These are phyloP conservation scores for Thamnaconus septentrionalis DNA, from an alignment of 2,113 vertebrate genomes.

Conservation along the genomic window DNA sequence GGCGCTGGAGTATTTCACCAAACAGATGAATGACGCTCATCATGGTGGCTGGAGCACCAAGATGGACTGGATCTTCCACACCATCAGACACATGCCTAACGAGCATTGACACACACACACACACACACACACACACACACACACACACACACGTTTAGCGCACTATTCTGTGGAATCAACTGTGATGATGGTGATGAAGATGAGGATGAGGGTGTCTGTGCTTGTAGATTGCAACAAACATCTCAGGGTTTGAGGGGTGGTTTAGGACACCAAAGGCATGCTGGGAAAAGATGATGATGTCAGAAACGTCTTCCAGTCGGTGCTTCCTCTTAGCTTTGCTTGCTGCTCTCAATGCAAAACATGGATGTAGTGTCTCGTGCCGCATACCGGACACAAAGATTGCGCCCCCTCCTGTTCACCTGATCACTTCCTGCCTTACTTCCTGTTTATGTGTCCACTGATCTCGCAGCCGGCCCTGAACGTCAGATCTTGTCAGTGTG, in stretches of 20 bases:
- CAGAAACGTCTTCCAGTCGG: conserved; percentile 35
- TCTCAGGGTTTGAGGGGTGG: conserved; percentile 48
- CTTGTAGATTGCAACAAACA: conserved; percentile 31
- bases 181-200: conserved; percentile 9
- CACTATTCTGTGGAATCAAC: neutral
- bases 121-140: neutral
- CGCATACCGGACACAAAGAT: neutral
- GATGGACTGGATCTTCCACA: conserved; percentile 99
- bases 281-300: conserved; percentile 25
- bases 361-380: neutral
- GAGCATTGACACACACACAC: conserved; percentile 49
- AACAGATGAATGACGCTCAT: conserved; percentile 99
- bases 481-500: too few species aligned
- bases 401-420: neutral
- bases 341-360: conserved; percentile 10
- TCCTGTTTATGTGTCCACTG: neutral
- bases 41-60: conserved; percentile 99
- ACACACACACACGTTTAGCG: neutral
- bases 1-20: conserved; percentile 98
- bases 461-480: neutral
- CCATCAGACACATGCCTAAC: conserved; percentile 84
- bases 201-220: conserved; percentile 1
- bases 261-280: conserved; percentile 36
- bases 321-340: conserved; percentile 32
- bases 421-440: neutral